phyloP scores from a whole-genome alignment of 1,140 invertebrate genomes.

The Ceratina japonica region DNA sequence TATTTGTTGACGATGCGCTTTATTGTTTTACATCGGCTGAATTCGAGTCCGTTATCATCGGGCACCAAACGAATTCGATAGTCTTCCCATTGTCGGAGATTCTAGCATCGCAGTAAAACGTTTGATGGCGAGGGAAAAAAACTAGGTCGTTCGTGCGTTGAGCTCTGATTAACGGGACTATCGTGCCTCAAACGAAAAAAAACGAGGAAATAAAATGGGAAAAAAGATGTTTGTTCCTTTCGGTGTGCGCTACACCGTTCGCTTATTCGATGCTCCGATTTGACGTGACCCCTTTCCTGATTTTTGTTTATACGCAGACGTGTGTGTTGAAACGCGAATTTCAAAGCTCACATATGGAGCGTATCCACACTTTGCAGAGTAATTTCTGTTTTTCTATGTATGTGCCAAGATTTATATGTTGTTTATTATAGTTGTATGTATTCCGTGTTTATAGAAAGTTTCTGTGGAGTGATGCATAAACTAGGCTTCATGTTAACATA shows the following conservation, averaged over 20 bases:
- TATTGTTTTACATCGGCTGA: not conserved
- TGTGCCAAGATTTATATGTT: not conserved
- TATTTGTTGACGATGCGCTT: not conserved
- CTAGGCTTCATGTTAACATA: no score
- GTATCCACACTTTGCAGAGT: not conserved
- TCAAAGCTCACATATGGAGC: no score
- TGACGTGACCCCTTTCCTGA: not conserved
- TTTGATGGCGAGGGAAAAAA: constrained; percentile 27
- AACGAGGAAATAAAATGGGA: no score
- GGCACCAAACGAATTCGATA: not conserved
- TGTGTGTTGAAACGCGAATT: no score
- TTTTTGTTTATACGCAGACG: not conserved
- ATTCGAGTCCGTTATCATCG: constrained; percentile 21
- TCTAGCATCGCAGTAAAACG: not conserved
- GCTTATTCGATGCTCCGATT: not conserved
- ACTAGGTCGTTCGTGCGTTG: constrained; percentile 32
- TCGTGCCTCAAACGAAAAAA: constrained; percentile 6
- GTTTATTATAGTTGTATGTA: no score
- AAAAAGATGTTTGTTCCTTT: not conserved
- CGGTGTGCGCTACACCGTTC: not conserved
- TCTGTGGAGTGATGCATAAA: constrained; percentile 1
- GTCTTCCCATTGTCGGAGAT: constrained; percentile 17
- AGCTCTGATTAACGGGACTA: constrained; percentile 43
- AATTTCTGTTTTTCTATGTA: not conserved
- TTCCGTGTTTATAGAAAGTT: not conserved